Evolutionary conservation across 2,888 invertebrate species (phyloP).

Genomic region (Orthonychiurus folsomi): DNA sequence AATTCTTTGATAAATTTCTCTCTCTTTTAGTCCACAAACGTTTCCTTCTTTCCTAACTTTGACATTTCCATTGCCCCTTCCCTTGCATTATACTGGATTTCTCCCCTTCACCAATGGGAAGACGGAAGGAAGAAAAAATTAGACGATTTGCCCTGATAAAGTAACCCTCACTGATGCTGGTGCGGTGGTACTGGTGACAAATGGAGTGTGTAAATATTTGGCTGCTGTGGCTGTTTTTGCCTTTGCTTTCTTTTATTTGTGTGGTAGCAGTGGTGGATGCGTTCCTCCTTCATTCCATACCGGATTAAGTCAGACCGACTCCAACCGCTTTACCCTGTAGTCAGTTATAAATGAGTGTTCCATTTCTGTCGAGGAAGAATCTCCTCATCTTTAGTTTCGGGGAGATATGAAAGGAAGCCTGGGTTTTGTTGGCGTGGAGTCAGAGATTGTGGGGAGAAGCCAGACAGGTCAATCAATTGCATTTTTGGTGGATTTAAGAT

Average conservation of each 20-base stretch:
- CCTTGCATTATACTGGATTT: not conserved
- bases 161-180: not conserved
- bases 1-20: conserved; percentile 24
- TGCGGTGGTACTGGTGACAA: conserved; percentile 9
- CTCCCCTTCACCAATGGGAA: too few relatives aligned
- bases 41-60: not conserved
- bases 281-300: too few relatives aligned
- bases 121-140: not conserved
- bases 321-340: not conserved
- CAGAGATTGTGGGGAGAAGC: not conserved
- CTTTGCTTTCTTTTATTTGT: conserved; percentile 7
- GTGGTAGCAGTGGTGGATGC: not conserved
- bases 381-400: not conserved
- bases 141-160: not conserved
- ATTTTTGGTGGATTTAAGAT: too few relatives aligned
- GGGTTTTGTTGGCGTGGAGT: not conserved
- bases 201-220: conserved; percentile 28
- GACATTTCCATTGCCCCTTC: not conserved
- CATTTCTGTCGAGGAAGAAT: not conserved
- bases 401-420: not conserved
- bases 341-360: not conserved
- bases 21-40: not conserved
- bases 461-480: not conserved
- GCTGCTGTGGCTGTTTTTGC: conserved; percentile 13
- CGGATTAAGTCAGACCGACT: too few relatives aligned